phyloP scores from a whole-genome alignment of 2,888 invertebrate genomes.

The Phyllotreta cruciferae region DNA sequence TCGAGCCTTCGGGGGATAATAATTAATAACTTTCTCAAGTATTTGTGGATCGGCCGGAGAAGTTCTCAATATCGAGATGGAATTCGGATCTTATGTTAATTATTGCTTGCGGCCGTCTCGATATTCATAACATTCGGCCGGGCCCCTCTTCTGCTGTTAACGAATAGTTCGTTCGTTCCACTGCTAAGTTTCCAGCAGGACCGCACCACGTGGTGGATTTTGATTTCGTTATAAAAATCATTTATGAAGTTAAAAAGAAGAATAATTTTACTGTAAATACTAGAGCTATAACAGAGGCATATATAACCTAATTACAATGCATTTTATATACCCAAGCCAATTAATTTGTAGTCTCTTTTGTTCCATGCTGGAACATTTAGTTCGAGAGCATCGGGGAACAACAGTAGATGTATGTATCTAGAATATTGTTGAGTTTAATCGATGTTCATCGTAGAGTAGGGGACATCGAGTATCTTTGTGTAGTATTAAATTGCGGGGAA shows the following conservation, averaged over 20 bases:
- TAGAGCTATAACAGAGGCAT: too few species aligned
- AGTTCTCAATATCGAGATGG: slow-evolving; percentile 38
- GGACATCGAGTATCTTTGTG: too few species aligned
- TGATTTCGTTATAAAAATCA: background rate
- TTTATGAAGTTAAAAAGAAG: background rate
- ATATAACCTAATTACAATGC: too few species aligned
- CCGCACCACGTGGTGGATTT: slow-evolving; percentile 1
- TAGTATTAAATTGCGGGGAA: too few species aligned
- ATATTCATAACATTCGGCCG: slow-evolving; percentile 56
- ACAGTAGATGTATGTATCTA: background rate
- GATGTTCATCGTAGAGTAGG: background rate
- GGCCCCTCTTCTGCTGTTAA: slow-evolving; percentile 48
- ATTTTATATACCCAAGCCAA: too few species aligned
- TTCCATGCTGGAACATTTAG: too few species aligned
- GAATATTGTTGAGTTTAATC: slow-evolving; percentile 1
- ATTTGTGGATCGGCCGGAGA: slow-evolving; percentile 35
- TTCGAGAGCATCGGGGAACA: background rate
- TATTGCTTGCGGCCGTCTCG: slow-evolving; percentile 57
- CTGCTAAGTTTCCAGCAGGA: slow-evolving; percentile 41
- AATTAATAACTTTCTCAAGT: slow-evolving; percentile 43
- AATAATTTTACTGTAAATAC: background rate
- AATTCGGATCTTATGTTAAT: slow-evolving; percentile 55
- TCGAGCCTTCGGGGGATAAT: slow-evolving; percentile 25
- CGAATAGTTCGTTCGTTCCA: slow-evolving; percentile 51
- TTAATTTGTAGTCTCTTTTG: too few species aligned